Evolutionary conservation across 1,140 invertebrate genomes (phyloP).

Genomic region (Philopotamus ludificatus): DNA sequence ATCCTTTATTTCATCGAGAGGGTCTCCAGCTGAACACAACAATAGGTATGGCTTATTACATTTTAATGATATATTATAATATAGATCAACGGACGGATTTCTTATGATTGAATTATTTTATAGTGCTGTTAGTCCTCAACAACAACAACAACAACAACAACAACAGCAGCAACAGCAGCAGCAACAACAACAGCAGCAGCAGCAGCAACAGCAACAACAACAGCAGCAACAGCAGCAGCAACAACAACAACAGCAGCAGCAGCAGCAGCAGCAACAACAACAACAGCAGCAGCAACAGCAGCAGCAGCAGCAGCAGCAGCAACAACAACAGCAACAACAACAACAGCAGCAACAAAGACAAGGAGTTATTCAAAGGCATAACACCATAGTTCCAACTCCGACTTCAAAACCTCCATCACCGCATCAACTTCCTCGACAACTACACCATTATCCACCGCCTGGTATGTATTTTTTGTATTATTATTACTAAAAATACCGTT

Average conservation of each 20-base stretch:
- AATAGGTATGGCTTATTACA: conserved; percentile 45
- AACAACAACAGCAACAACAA: conserved; percentile 33
- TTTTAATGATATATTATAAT: too few species aligned
- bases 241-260: conserved; percentile 10
- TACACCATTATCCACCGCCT: conserved; percentile 56
- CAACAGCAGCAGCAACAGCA: conserved; percentile 24
- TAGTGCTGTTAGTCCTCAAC: conserved; percentile 36
- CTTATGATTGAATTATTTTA: background rate
- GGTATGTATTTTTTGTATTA: conserved; percentile 45
- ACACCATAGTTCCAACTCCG: conserved; percentile 57
- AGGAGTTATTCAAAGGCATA: conserved; percentile 71
- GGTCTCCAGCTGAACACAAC: conserved; percentile 50
- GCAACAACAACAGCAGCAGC: conserved; percentile 45
- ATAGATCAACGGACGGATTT: too few species aligned
- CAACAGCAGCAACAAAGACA: conserved; percentile 52
- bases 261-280: conserved; percentile 34
- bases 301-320: conserved; percentile 34
- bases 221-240: conserved; percentile 4
- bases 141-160: conserved; percentile 37
- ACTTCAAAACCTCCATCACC: conserved; percentile 51
- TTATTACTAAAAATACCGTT: background rate
- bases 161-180: conserved; percentile 29
- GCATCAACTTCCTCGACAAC: conserved; percentile 47
- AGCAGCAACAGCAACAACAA: conserved; percentile 20
- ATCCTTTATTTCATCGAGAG: conserved; percentile 37